A percentile compares a stretch with the other conserved stretches of the same genome.
Evolutionary conservation across 2,797 vertebrate genomes (phyloP).

Genomic region (Capromys pilorides): DNA sequence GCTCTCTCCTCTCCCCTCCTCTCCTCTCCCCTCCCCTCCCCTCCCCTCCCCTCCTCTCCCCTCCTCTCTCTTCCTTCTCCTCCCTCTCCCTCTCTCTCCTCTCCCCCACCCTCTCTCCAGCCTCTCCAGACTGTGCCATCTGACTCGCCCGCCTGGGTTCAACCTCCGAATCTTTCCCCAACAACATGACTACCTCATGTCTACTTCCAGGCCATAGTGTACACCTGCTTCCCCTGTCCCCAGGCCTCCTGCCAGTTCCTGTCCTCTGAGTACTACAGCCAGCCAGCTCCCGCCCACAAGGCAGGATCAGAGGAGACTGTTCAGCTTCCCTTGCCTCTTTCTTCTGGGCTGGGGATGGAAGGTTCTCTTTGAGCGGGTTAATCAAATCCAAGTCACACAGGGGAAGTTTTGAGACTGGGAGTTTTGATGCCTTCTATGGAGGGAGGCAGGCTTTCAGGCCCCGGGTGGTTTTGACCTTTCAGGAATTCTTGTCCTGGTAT

Average conservation of each 20-base stretch:
- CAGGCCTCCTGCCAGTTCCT: no score
- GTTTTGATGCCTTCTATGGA: neutral
- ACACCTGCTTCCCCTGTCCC: neutral
- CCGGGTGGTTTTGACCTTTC: neutral
- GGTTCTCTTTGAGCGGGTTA: neutral
- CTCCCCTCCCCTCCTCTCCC: neutral
- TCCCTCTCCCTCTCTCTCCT: neutral
- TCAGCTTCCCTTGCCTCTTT: neutral
- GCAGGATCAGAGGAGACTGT: neutral
- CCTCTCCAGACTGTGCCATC: neutral
- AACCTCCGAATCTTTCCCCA: conserved; percentile 59
- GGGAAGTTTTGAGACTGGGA: neutral
- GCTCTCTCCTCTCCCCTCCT: neutral
- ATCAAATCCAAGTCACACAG: neutral
- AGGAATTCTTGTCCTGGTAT: neutral
- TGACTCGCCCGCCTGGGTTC: neutral
- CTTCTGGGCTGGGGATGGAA: neutral
- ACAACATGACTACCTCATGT: conserved; percentile 89
- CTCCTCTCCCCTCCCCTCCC: conserved; percentile 57
- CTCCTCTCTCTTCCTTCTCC: neutral
- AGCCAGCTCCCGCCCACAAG: neutral
- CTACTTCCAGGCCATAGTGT: conserved; percentile 75
- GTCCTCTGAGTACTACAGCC: neutral
- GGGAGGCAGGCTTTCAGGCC: neutral
- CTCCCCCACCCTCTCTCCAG: neutral